These are phyloP conservation scores for Prenolepis imparis DNA, from an alignment of 2,888 invertebrate genomes.

Conservation along the genomic window DNA sequence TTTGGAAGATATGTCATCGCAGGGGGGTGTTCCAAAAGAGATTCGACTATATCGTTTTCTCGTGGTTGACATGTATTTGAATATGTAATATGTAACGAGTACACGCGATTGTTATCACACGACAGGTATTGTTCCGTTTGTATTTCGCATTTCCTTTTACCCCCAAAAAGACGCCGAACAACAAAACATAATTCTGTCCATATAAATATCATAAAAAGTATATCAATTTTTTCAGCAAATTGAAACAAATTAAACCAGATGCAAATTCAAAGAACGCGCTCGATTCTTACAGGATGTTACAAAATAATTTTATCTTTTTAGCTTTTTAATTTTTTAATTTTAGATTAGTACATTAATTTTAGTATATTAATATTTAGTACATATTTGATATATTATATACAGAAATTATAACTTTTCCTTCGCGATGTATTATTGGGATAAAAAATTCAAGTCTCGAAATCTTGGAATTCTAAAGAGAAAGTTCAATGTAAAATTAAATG, in stretches of 20 bases:
- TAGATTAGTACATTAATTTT: not conserved
- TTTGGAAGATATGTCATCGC: not conserved
- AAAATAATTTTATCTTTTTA: too few species aligned
- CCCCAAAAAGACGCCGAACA: too few species aligned
- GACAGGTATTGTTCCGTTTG: constrained; percentile 4
- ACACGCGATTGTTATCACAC: constrained; percentile 17
- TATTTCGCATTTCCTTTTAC: constrained; percentile 6
- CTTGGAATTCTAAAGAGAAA: not conserved
- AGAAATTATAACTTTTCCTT: too few species aligned
- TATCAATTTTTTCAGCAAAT: too few species aligned
- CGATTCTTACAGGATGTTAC: too few species aligned
- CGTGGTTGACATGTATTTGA: constrained; percentile 38
- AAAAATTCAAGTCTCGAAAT: not conserved
- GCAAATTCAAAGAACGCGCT: not conserved
- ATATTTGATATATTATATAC: too few species aligned
- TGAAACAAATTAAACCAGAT: too few species aligned
- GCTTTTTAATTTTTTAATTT: not conserved
- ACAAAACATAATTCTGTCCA: not conserved
- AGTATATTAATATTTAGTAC: not conserved
- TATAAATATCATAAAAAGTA: too few species aligned
- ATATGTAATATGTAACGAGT: constrained; percentile 62
- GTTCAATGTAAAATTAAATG: not conserved
- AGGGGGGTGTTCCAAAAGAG: not conserved
- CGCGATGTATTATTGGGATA: too few species aligned
- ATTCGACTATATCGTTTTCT: constrained; percentile 19